Evolutionary conservation across 2,797 vertebrate species (phyloP), one percentile per base, ranked within the genome.

Genomic region (Mus minutoides): DNA sequence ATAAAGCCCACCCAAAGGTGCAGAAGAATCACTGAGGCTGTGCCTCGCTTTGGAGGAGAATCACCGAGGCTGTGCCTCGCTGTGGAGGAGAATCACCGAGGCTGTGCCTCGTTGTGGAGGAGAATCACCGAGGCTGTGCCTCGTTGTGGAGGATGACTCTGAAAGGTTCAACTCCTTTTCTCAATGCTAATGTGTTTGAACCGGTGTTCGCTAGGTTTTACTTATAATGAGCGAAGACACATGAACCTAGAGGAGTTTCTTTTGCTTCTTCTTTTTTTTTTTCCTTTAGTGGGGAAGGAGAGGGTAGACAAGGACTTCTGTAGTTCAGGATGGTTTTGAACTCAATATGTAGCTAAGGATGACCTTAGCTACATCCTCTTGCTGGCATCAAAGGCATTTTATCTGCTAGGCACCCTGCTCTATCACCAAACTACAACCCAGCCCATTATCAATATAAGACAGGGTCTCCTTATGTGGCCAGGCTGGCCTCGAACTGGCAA

Each of bases 41-140:
- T n/a, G n/a, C n/a, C n/a, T n/a, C n/a, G n/a, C n/a, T n/a, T n/a
- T n/a, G n/a, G n/a, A n/a, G n/a, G n/a, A n/a, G n/a, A 75, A 87
- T 94, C 92, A 90, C 82, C 87, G 73, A 94, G 46, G 58, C 60
- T 54, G 86, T 49, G 46, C 73, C 52, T 96, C 91, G 95, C 62
- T 31, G 24, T 14, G 43, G 92, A 93, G 60, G 78, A 80, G n/a
- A 75, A 87, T 94, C 92, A 90, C 82, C 87, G 73, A 94, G 46
- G 58, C 60, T 54, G 86, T 49, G 46, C 73, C 52, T 96, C 91
- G 95, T 69, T 31, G 24, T 14, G 43, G 92, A 93, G 60, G 78
- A 80, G 79, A 75, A 87, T 94, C 92, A 90, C 82, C 87, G 73
- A 94, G 46, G 58, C 60, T 54, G 86, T 49, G 46, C 73, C 52